Evolutionary conservation across 2,113 vertebrate species (phyloP).

Genomic region (Oreochromis spilurus): DNA sequence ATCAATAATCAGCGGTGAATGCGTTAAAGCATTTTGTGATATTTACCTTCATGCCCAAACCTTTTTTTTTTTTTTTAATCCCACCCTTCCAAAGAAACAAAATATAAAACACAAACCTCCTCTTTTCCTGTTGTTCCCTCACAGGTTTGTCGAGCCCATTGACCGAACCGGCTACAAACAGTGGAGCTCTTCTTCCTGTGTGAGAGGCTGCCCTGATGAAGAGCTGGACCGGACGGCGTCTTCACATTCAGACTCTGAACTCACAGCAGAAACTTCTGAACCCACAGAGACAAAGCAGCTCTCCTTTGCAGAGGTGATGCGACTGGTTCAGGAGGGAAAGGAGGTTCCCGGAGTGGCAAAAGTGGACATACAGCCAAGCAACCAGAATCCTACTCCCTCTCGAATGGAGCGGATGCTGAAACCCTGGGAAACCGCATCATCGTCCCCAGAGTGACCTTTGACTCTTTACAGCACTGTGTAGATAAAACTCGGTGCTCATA

Average conservation of each 20-base stretch:
- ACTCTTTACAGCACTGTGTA: background rate
- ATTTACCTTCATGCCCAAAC: background rate
- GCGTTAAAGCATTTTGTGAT: background rate
- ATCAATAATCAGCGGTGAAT: background rate
- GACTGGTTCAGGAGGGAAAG: slow-evolving; percentile 69
- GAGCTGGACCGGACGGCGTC: background rate
- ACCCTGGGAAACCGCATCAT: slow-evolving; percentile 66
- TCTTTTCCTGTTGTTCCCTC: background rate
- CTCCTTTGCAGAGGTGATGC: slow-evolving; percentile 73
- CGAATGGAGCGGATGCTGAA: slow-evolving; percentile 65
- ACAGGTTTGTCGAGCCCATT: slow-evolving; percentile 72
- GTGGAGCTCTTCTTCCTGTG: slow-evolving; percentile 1
- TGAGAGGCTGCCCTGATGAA: background rate
- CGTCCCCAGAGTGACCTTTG: background rate
- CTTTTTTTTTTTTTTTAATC: background rate
- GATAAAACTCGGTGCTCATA: background rate
- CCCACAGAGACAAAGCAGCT: slow-evolving; percentile 16
- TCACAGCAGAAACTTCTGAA: background rate
- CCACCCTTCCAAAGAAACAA: background rate
- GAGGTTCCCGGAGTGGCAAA: slow-evolving; percentile 66
- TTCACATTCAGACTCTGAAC: background rate
- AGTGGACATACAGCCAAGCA: slow-evolving; percentile 63
- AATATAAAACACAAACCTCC: background rate
- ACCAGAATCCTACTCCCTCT: slow-evolving; percentile 65
- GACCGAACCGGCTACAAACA: slow-evolving; percentile 43